Conservation (phyloP, 1,140 invertebrate species). For the Macrobrachium nipponense region DNA sequence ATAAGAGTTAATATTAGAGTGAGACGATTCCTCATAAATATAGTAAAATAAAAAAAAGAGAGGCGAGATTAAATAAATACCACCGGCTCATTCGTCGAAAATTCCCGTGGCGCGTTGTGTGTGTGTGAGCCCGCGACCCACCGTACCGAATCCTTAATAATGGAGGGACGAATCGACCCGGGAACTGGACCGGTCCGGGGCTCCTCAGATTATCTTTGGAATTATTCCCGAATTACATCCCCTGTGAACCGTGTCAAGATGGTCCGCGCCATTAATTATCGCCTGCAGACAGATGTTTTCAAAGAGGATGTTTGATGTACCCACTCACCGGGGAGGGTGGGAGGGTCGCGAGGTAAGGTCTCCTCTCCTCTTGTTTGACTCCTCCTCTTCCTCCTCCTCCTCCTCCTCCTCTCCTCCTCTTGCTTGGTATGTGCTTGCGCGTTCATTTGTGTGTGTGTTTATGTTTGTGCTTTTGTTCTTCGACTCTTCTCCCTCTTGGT, state of each 20-base stretch:
- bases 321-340: neutral
- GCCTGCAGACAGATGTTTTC: constrained; percentile 2
- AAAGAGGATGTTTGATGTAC: neutral
- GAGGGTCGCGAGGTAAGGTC: neutral
- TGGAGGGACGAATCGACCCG: neutral
- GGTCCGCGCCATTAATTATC: neutral
- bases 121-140: constrained; percentile 1
- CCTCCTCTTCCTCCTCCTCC: neutral
- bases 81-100: neutral
- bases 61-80: neutral
- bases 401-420: neutral
- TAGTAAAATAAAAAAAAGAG: too few species aligned
- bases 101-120: neutral
- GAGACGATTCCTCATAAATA: too few species aligned
- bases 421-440: neutral
- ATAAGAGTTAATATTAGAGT: too few species aligned
- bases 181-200: constrained; percentile 12
- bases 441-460: neutral
- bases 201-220: neutral
- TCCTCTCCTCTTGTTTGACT: neutral
- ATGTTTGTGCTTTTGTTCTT: constrained; percentile 1
- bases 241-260: constrained; percentile 5
- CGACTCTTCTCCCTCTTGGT: too few species aligned
- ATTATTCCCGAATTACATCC: constrained; percentile 8
- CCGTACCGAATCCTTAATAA: constrained; percentile 25